Percentiles rank a stretch among this genome's conserved stretches.
phyloP scores from a whole-genome alignment of 2,888 invertebrate species.

The Oscheius sp. region DNA sequence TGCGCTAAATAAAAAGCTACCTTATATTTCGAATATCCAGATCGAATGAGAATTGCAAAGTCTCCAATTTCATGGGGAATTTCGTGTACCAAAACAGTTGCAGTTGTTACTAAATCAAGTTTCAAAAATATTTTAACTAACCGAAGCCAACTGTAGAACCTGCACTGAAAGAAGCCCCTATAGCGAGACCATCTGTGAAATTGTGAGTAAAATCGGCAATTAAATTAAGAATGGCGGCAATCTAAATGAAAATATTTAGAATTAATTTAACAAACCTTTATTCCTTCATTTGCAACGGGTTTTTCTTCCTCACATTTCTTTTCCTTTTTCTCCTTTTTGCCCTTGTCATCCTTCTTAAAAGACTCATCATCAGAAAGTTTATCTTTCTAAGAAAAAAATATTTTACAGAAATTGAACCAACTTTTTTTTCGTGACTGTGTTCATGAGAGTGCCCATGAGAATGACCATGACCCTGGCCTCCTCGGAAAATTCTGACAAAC shows the following conservation, averaged over 20 bases:
- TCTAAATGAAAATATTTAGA: slow-evolving; percentile 73
- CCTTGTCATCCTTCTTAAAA: slow-evolving; percentile 30
- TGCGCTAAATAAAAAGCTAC: slow-evolving; percentile 70
- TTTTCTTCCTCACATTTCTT: slow-evolving; percentile 21
- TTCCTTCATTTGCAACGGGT: slow-evolving; percentile 24
- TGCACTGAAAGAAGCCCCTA: slow-evolving; percentile 83
- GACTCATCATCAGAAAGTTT: slow-evolving; percentile 37
- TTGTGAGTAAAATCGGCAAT: slow-evolving; percentile 98
- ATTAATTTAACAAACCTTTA: slow-evolving; percentile 36
- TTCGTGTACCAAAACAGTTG: slow-evolving; percentile 95
- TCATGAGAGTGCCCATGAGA: slow-evolving; percentile 48
- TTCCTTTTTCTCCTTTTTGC: slow-evolving; percentile 25
- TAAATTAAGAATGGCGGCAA: slow-evolving; percentile 92
- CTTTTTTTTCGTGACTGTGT: slow-evolving; percentile 33
- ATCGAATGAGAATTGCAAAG: slow-evolving; percentile 96
- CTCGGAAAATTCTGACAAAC: slow-evolving; percentile 83
- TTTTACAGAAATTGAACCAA: neutral
- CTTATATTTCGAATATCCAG: slow-evolving; percentile 89
- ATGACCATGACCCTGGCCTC: slow-evolving; percentile 78
- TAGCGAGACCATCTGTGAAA: slow-evolving; percentile 98
- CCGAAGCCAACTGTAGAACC: slow-evolving; percentile 65
- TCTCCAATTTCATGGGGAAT: slow-evolving; percentile 99
- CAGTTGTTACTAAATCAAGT: slow-evolving; percentile 80
- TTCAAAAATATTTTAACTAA: slow-evolving; percentile 22
- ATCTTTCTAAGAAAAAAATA: slow-evolving; percentile 6